Evolutionary conservation across 2,113 vertebrate species (phyloP), one percentile per base, ranked within the genome.

Genomic region (Calyptommatus sinebrachiatus): DNA sequence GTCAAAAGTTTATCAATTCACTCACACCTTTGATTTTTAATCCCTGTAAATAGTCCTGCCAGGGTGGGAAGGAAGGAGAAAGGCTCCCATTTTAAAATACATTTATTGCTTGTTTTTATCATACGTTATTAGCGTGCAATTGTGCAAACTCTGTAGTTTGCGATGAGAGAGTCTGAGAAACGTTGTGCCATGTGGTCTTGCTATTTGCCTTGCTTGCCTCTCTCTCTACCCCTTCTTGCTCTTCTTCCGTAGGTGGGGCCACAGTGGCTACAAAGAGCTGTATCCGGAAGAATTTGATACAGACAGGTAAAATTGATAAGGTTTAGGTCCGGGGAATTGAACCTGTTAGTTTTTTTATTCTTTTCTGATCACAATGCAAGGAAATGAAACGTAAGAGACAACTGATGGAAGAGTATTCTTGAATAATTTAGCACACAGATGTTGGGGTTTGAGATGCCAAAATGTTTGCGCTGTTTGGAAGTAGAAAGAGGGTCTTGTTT

Each of bases 261-360:
- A 99, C 87, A 99, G 97, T 90, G 98, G 98, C n/a, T 99, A 98
- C 87, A 99, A 97, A 90, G 98, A 99, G 90, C 90, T 99, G 81
- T 99, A 99, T 82, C 98, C 98, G 28, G 98, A 99, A 84, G 97
- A 99, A 87, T 99, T 99, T 90, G 91, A 96, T 83, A 96, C 95
- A n/a, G 96, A 97, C 73, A 90, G 97, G 98, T 99, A 94, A 95
- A 88, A 29, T 69, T 80, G 73, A 69, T 76, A 79, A 70, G 21
- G 24, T 31, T n/a, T 57, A 4, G 4, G 14, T 4, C 16, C 18
- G 53, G 53, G 53, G 16, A 12, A 3, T 57, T 57, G 53, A 16
- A 16, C 16, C 12, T 3, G 18, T 12, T 18, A 12, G 18, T 12
- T 57, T 57, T n/a, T 57, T 57, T 12, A 12, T 57, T 57, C 16